These are phyloP conservation scores for Orchesellides sinensis DNA, from an alignment of 2,888 invertebrate species.

Conservation along the genomic window DNA sequence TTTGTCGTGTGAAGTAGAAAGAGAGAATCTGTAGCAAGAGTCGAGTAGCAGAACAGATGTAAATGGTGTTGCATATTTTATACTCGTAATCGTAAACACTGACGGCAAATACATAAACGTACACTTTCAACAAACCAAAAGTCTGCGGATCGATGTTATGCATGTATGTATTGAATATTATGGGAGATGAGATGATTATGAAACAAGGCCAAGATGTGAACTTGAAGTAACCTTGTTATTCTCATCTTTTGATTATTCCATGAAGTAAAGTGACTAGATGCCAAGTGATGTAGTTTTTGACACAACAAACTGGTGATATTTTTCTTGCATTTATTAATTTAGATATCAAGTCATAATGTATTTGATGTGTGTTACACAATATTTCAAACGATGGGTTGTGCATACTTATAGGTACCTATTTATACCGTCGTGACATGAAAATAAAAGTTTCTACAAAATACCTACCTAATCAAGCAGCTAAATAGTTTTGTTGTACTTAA, in stretches of 20 bases:
- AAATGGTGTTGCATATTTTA: background rate
- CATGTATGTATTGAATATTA: constrained; percentile 22
- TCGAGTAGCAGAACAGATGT: background rate
- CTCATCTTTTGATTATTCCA: constrained; percentile 9
- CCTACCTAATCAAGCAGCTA: too few species aligned
- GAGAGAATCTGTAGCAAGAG: background rate
- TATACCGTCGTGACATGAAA: too few species aligned
- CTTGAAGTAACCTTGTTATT: constrained; percentile 65
- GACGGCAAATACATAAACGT: constrained; percentile 4
- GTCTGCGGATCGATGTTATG: background rate
- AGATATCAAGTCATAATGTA: too few species aligned
- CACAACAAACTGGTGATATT: background rate
- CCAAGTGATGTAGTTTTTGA: constrained; percentile 10
- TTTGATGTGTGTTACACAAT: too few species aligned
- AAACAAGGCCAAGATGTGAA: constrained; percentile 68
- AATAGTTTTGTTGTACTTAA: too few species aligned
- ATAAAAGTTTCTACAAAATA: too few species aligned
- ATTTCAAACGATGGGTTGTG: too few species aligned
- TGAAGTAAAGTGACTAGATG: background rate
- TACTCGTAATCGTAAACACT: background rate
- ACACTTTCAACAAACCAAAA: background rate
- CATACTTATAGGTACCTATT: too few species aligned
- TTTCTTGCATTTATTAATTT: too few species aligned
- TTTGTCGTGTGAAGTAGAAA: background rate
- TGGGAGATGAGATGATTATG: constrained; percentile 49